Percentiles rank a stretch among this genome's conserved stretches.
Evolutionary conservation across 2,113 vertebrate species (phyloP).

Genomic region (Nestor notabilis): DNA sequence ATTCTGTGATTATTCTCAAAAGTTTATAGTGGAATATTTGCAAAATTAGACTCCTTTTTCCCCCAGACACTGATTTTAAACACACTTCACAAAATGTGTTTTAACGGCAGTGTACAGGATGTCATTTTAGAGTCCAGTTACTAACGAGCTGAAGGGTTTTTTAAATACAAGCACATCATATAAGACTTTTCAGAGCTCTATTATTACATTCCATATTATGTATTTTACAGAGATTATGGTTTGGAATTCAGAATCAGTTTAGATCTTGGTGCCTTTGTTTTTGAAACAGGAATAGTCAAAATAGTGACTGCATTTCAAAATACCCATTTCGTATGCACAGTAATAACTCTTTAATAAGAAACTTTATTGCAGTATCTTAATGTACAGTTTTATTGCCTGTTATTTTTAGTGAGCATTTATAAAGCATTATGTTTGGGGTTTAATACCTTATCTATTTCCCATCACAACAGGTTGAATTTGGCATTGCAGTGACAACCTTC

Average conservation of each 20-base stretch:
- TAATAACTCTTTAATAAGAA: slow-evolving; percentile 26
- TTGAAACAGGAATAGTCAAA: neutral
- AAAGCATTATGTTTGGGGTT: slow-evolving; percentile 48
- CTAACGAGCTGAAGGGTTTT: neutral
- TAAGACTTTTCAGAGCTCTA: neutral
- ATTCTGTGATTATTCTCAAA: neutral
- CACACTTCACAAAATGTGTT: neutral
- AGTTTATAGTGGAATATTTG: neutral
- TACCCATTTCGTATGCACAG: slow-evolving; percentile 12
- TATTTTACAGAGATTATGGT: neutral
- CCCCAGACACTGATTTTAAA: neutral
- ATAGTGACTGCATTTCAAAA: neutral
- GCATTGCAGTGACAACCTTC: slow-evolving; percentile 31
- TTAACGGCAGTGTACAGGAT: neutral
- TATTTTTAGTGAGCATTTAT: slow-evolving; percentile 66
- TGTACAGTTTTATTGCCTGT: slow-evolving; percentile 49
- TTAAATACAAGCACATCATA: neutral
- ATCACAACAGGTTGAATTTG: slow-evolving; percentile 57
- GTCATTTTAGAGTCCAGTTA: neutral
- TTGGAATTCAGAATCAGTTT: neutral
- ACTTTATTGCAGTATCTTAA: slow-evolving; percentile 44
- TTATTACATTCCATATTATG: neutral
- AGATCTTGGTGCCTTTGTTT: neutral
- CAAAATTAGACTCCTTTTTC: neutral
- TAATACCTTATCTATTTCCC: slow-evolving; percentile 53